These are phyloP conservation scores for Todus mexicanus DNA, from an alignment of 2,797 vertebrate species.

Conservation along the genomic window DNA sequence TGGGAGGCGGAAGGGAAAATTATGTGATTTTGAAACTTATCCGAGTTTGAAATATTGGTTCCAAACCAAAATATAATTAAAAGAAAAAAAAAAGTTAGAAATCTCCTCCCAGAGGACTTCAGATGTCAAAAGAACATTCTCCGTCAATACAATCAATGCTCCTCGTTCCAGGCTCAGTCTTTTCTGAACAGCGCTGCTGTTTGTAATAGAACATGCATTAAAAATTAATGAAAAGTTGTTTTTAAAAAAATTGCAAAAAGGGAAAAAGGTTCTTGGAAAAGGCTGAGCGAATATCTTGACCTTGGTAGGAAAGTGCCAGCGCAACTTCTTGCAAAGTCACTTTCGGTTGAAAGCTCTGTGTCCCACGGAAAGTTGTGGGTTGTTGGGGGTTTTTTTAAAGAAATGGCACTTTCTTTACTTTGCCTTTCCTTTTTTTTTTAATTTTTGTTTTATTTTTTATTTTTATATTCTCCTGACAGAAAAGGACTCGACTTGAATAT, in stretches of 20 bases:
- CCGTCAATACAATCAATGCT: neutral
- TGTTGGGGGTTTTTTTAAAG: neutral
- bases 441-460: too few species aligned
- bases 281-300: neutral
- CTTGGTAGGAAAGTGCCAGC: neutral
- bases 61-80: neutral
- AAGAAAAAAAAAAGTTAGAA: neutral
- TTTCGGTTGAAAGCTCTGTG: neutral
- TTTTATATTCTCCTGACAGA: neutral
- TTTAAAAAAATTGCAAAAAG: neutral
- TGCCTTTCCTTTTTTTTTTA: neutral
- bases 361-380: neutral
- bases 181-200: neutral
- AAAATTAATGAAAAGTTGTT: conserved; percentile 35
- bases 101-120: neutral
- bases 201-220: conserved; percentile 37
- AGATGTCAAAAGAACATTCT: neutral
- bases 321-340: neutral
- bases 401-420: neutral
- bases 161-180: neutral
- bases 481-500: neutral
- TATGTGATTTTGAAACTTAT: neutral
- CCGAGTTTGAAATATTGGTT: neutral
- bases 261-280: neutral
- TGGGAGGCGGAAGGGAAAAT: neutral